A percentile compares a stretch with the other conserved stretches of the same genome.
These are phyloP conservation scores for Limnephilus auricula DNA, from an alignment of 2,888 invertebrate genomes.

Conservation along the genomic window DNA sequence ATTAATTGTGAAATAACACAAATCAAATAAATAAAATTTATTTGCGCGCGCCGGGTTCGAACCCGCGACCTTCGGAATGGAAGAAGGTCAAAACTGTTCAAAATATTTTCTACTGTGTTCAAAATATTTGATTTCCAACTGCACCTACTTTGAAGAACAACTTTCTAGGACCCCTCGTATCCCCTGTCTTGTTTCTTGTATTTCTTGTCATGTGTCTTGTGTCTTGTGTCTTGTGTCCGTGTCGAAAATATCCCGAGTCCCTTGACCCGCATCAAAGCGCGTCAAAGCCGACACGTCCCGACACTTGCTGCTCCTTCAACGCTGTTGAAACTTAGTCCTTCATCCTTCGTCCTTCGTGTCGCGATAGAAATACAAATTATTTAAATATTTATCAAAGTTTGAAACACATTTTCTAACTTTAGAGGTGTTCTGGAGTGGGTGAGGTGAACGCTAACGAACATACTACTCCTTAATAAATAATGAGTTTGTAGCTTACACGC, in stretches of 20 bases:
- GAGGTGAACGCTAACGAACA: neutral
- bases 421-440: neutral
- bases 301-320: neutral
- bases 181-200: neutral
- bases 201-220: neutral
- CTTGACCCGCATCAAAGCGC: neutral
- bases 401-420: neutral
- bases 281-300: neutral
- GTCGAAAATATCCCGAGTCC: neutral
- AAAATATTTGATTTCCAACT: too few species aligned
- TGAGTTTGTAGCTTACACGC: neutral
- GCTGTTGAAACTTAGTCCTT: neutral
- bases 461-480: neutral
- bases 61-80: too few species aligned
- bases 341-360: neutral
- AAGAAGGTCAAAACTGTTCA: too few species aligned
- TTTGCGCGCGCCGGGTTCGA: too few species aligned
- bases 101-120: too few species aligned
- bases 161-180: neutral
- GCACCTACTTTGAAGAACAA: neutral
- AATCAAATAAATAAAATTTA: too few species aligned
- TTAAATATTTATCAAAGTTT: neutral
- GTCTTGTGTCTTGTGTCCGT: neutral
- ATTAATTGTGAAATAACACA: too few species aligned
- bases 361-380: neutral